A percentile compares a stretch with the other conserved stretches of the same genome.
These are phyloP conservation scores for Oncorhynchus tshawytscha DNA, from an alignment of 2,113 vertebrate species.

Conservation along the genomic window DNA sequence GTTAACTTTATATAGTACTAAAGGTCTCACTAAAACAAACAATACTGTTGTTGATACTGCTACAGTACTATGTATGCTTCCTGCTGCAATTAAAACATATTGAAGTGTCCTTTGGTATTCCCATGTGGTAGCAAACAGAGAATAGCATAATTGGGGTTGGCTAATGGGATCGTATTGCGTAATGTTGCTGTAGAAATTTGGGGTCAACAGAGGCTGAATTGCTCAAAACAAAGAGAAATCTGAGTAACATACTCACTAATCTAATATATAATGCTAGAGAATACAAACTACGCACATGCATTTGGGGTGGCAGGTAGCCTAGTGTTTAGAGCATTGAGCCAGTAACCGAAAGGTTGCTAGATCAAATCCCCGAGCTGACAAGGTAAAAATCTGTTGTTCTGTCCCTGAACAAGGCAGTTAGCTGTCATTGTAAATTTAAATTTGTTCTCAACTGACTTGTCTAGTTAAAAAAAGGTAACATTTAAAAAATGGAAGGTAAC, in stretches of 20 bases:
- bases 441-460: too few species aligned
- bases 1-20: not conserved
- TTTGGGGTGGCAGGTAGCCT: too few species aligned
- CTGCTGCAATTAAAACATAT: not conserved
- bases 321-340: too few species aligned
- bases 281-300: not conserved
- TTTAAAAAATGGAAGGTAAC: not conserved
- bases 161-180: constrained; percentile 4
- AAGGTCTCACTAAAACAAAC: not conserved
- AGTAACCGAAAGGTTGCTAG: too few species aligned
- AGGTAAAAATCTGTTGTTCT: too few species aligned
- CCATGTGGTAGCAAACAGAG: not conserved
- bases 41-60: not conserved
- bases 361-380: too few species aligned
- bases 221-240: not conserved
- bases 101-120: not conserved
- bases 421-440: too few species aligned
- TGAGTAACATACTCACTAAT: not conserved
- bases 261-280: not conserved
- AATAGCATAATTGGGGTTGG: not conserved
- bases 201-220: constrained; percentile 25
- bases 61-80: not conserved
- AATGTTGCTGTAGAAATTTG: constrained; percentile 4
- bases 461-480: too few species aligned
- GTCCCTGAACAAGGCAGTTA: too few species aligned